Conservation (phyloP, 2,113 vertebrate genomes). For the Spilogale gracilis region DNA sequence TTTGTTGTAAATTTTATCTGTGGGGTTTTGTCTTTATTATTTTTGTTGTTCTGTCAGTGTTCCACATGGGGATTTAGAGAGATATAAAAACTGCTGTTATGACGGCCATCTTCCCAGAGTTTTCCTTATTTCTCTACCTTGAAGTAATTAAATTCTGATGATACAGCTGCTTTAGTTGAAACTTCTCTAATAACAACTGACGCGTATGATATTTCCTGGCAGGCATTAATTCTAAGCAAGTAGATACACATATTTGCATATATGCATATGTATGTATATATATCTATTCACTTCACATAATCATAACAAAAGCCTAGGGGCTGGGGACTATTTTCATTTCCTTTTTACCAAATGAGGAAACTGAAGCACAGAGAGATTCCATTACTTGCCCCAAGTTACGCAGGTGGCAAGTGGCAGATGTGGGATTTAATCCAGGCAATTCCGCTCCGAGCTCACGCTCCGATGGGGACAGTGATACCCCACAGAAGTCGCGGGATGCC, state of each 20-base stretch:
- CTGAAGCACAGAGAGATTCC: background rate
- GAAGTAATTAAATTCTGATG: conserved; percentile 10
- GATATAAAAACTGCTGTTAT: background rate
- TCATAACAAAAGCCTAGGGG: background rate
- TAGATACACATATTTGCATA: background rate
- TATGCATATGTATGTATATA: background rate
- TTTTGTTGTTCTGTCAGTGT: background rate
- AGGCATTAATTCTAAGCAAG: background rate
- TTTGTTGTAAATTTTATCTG: background rate
- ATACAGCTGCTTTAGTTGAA: background rate
- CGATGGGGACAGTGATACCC: background rate
- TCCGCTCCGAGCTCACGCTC: background rate
- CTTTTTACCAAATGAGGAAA: background rate
- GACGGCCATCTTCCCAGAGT: background rate
- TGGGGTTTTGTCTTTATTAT: background rate
- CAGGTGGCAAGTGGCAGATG: background rate
- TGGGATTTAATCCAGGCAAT: background rate
- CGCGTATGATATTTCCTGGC: background rate
- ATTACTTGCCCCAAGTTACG: background rate
- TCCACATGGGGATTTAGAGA: background rate
- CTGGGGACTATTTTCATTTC: background rate
- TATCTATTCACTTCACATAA: background rate
- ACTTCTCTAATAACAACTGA: background rate
- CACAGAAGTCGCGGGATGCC: background rate
- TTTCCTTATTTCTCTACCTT: background rate